phyloP scores from a whole-genome alignment of 2,113 vertebrate species.

The Nycticebus coucang region DNA sequence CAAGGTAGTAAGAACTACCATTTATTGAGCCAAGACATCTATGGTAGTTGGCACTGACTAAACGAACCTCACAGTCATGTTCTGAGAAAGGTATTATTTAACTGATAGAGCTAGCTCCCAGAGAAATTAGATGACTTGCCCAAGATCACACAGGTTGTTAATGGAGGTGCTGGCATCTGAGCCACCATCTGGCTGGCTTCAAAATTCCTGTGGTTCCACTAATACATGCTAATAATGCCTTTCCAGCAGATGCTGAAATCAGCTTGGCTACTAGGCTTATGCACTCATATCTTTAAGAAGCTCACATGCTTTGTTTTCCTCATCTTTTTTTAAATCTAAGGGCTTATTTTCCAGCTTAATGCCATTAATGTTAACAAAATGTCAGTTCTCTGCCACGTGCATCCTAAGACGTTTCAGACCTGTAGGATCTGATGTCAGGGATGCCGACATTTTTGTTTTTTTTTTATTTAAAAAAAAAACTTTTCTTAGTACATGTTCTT shows the following conservation, averaged over 20 bases:
- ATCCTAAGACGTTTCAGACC: background rate
- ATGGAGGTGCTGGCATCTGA: background rate
- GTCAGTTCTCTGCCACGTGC: background rate
- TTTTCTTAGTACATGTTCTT: background rate
- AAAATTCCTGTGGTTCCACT: background rate
- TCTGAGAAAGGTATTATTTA: background rate
- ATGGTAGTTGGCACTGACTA: background rate
- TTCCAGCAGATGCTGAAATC: background rate
- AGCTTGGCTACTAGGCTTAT: background rate
- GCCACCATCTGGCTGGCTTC: background rate
- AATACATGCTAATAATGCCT: too few relatives aligned
- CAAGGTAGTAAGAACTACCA: slow-evolving; percentile 12
- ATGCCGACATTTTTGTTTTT: background rate
- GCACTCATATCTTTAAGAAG: background rate
- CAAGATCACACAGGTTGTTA: background rate
- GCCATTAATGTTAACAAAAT: background rate
- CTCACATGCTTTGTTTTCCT: background rate
- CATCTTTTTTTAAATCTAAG: background rate
- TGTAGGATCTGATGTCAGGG: background rate
- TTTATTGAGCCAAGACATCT: background rate
- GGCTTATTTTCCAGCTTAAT: background rate
- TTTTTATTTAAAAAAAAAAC: background rate
- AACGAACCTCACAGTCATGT: background rate
- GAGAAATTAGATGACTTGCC: background rate
- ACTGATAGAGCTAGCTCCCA: background rate